Base-by-base conservation (phyloP, 2,888 invertebrate genomes). In the Agrochola macilenta region DNA sequence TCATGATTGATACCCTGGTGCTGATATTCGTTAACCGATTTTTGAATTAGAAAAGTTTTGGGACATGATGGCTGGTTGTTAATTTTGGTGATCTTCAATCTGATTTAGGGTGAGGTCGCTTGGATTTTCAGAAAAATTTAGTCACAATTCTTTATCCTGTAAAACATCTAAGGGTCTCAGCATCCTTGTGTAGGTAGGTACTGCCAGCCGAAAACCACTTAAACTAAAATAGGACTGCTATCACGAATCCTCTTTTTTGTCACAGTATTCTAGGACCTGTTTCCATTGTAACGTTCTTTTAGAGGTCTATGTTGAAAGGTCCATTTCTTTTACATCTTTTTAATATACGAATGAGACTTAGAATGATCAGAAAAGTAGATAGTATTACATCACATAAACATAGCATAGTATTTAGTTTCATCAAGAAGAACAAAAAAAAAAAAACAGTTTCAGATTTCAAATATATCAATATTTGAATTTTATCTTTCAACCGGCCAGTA, bases 41-140 rank as follows among this genome's bases (percentile, higher is more conserved):
- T 88, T 81, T 85, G 84, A 84, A 88, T 89, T 82, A 85, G 49
- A 69, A 84, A 82, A 84, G 74, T 84, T 82, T 81, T 58, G 35
- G 57, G 46, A 46, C 66, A 20, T n/a, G 61, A 54, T 46, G 43
- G 26, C 17, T 17, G 12, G 30, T 26, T 14, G n/a, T 68, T 71
- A 52, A 70, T 64, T 69, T 69, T 66, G 54, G 11, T 60, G 26
- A 61, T 57, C 43, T 14, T 70, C 14, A 58, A 54, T 83, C 52
- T 46, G 23, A 46, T 54, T 79, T 20, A 11, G 20, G n/a, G 26
- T 14, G 30, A 35, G 26, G 46, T 26, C 9, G 14, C 35, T 26
- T 11, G 35, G 17, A 17, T n/a, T 9, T 43, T n/a, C 7, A n/a
- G 20, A n/a, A 35, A n/a, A 71, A 66, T 11, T 0, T 43, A 0